These are phyloP conservation scores for Arothron firmamentum DNA, from an alignment of 2,113 vertebrate genomes.

Conservation along the genomic window DNA sequence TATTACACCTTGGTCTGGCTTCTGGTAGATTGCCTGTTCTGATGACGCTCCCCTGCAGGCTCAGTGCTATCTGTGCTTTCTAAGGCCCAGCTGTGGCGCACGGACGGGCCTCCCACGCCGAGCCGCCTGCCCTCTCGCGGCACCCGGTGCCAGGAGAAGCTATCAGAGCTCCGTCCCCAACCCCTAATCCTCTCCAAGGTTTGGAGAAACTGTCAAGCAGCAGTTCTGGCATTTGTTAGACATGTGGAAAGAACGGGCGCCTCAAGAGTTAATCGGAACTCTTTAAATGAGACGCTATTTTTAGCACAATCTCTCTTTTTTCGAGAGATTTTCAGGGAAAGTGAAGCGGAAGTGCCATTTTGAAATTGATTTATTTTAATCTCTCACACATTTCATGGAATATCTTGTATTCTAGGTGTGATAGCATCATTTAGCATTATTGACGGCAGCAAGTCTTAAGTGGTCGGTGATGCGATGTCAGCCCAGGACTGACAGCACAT, in stretches of 20 bases:
- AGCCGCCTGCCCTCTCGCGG: constrained; percentile 28
- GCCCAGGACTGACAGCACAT: too few species aligned
- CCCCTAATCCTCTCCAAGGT: constrained; percentile 51
- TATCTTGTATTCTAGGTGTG: too few species aligned
- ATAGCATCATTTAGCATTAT: too few species aligned
- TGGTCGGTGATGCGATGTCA: too few species aligned
- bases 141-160: constrained; percentile 51
- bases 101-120: constrained; percentile 34
- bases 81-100: constrained; percentile 58
- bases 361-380: too few species aligned
- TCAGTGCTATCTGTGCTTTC: constrained; percentile 56
- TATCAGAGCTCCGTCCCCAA: constrained; percentile 46
- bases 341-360: constrained; percentile 6
- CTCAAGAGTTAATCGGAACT: constrained; percentile 37
- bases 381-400: too few species aligned
- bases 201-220: constrained; percentile 54
- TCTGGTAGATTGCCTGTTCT: constrained; percentile 57
- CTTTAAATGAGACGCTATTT: constrained; percentile 63
- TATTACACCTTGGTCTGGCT: constrained; percentile 62
- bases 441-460: too few species aligned
- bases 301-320: constrained; percentile 32
- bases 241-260: constrained; percentile 61
- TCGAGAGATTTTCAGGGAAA: constrained; percentile 26
- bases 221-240: constrained; percentile 48
- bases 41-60: constrained; percentile 47